Evolutionary conservation across 1,140 invertebrate species (phyloP), one percentile per base, ranked within the genome.

Genomic region (Reticulitermes speratus): DNA sequence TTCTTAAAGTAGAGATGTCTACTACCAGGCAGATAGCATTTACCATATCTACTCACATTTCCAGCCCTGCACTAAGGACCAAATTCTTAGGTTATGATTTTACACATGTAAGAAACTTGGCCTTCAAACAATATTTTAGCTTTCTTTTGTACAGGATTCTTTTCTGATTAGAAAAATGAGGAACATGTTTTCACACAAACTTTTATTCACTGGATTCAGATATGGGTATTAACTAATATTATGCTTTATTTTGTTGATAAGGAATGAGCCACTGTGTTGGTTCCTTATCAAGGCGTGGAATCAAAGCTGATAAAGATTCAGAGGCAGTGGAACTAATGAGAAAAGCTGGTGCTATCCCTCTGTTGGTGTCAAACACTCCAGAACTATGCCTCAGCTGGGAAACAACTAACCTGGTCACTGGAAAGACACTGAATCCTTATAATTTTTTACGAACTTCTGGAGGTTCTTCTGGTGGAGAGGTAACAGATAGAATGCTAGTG

Each of bases 391-490:
- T 95, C 45, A 94, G 93, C 87, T 94, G 93, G 90, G 95, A 97
- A 89, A 94, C 93, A 0, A 91, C 90, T 14, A 97, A 97, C 91
- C 90, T 92, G 38, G 88, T 96, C 3, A 94, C 93, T 87, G 97
- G 97, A 0, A 90, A 91, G 69, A 96, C 96, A 0, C 92, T 92
- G 52, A 98, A 98, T 91, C 96, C 97, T 0, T 97, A 97, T 88
- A 93, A 96, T 88, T 89, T 92, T 12, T 90, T 91, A 3, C 90
- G 93, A 84, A 94, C 94, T 1, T 88, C 93, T 23, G 96, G 96
- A 0, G 96, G 96, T n/a, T 96, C 95, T 8, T 96, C 95, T 0
- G 95, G 95, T 5, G 95, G 95, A 14, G 95, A 96, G 91, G 95
- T 95, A 88, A 89, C 88, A 88, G 2, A 55, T 21, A 16, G 19